phyloP scores from a whole-genome alignment of 2,888 invertebrate genomes.

The Ectobius pallidus region DNA sequence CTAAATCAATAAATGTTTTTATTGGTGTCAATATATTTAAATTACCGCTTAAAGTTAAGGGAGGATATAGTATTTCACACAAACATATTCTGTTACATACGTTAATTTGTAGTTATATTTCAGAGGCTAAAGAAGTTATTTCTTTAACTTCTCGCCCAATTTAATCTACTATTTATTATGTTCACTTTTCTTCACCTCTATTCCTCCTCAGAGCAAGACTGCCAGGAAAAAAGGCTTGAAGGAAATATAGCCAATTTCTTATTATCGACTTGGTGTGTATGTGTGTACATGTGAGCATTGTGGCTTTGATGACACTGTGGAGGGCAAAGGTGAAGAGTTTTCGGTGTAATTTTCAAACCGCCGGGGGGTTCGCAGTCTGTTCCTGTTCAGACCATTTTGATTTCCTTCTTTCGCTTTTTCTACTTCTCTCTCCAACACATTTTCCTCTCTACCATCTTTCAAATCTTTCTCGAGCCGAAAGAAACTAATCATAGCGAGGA shows the following conservation, averaged over 20 bases:
- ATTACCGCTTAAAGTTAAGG: too few species aligned
- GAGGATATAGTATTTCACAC: too few species aligned
- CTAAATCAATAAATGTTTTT: too few species aligned
- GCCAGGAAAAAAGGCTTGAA: background rate
- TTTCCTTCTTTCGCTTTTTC: background rate
- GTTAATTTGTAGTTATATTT: too few species aligned
- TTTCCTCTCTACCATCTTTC: background rate
- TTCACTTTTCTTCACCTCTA: background rate
- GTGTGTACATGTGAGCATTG: too few species aligned
- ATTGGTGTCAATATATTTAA: too few species aligned
- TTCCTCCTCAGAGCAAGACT: background rate
- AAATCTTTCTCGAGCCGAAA: background rate
- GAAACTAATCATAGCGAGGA: background rate
- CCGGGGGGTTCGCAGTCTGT: background rate
- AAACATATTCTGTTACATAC: too few species aligned
- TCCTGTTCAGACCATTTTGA: background rate
- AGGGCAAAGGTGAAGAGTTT: background rate
- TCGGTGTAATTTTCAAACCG: conserved; percentile 26
- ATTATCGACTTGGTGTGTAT: background rate
- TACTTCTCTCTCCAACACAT: background rate
- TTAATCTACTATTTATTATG: too few species aligned
- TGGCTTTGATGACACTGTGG: too few species aligned
- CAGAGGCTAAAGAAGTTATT: background rate
- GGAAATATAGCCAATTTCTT: conserved; percentile 1
- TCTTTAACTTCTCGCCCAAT: background rate